phyloP scores from a whole-genome alignment of 1,140 invertebrate genomes.

The Drosophila kohkoa region DNA sequence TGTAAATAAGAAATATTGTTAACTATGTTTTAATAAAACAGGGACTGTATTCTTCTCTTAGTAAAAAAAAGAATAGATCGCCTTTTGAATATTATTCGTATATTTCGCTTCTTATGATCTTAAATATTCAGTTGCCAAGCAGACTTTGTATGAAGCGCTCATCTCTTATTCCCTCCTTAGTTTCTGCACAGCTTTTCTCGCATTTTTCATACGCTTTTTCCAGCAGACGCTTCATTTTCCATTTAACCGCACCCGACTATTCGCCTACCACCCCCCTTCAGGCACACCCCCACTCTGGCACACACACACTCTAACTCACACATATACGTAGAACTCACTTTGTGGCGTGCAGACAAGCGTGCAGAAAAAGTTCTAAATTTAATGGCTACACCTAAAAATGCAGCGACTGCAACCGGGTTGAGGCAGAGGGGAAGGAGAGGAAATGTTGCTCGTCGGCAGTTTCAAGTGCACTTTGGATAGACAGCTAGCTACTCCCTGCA shows the following conservation, averaged over 20 bases:
- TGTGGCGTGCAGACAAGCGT: constrained; percentile 74
- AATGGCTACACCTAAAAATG: constrained; percentile 82
- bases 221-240: constrained; percentile 78
- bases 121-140: constrained; percentile 1
- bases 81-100: neutral
- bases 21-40: too few species aligned
- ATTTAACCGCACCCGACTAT: constrained; percentile 73
- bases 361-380: constrained; percentile 82
- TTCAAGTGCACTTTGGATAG: constrained; percentile 74
- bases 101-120: neutral
- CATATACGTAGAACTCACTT: constrained; percentile 14
- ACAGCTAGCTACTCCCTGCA: constrained; percentile 30
- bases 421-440: neutral
- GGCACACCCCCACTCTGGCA: neutral
- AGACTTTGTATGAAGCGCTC: neutral
- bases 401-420: constrained; percentile 65
- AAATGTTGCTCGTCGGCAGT: constrained; percentile 44
- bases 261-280: constrained; percentile 15
- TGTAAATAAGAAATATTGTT: too few species aligned
- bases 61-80: neutral
- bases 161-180: too few species aligned
- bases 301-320: neutral
- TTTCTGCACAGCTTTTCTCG: constrained; percentile 10
- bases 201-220: constrained; percentile 32
- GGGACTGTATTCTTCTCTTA: too few species aligned